phyloP scores from a whole-genome alignment of 1,140 invertebrate genomes.

The Drosophila pseudoobscura region DNA sequence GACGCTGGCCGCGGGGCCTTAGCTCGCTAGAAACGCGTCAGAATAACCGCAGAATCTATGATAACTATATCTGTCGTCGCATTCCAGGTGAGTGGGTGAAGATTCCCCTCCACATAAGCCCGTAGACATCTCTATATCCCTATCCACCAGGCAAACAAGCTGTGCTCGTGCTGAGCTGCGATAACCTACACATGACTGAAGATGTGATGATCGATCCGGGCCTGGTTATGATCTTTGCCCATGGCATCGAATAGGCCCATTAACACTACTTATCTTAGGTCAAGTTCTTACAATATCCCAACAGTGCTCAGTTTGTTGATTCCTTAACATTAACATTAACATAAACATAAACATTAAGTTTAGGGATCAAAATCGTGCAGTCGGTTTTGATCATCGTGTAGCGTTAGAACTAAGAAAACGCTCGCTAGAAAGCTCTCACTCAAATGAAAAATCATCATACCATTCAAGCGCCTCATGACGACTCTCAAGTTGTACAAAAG shows the following conservation, averaged over 20 bases:
- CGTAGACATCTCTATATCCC: not conserved
- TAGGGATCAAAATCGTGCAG: constrained; percentile 19
- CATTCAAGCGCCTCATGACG: constrained; percentile 71
- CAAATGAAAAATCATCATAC: constrained; percentile 19
- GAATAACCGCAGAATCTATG: constrained; percentile 93
- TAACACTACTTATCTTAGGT: constrained; percentile 46
- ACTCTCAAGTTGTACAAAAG: constrained; percentile 64
- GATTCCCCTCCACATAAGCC: too few relatives aligned
- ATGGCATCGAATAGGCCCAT: constrained; percentile 91
- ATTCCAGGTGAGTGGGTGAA: constrained; percentile 88
- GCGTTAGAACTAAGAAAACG: constrained; percentile 34
- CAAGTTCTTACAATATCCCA: constrained; percentile 48
- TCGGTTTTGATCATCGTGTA: constrained; percentile 33
- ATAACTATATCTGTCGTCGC: constrained; percentile 96
- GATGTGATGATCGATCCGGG: constrained; percentile 98
- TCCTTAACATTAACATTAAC: constrained; percentile 33
- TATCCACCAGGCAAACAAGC: constrained; percentile 89
- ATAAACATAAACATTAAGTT: constrained; percentile 23
- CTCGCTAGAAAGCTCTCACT: constrained; percentile 36
- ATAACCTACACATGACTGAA: constrained; percentile 97
- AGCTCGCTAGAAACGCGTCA: constrained; percentile 96
- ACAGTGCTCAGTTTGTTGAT: constrained; percentile 76
- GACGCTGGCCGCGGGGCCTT: constrained; percentile 96
- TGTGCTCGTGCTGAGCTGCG: constrained; percentile 96
- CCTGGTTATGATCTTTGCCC: constrained; percentile 99